phyloP scores from a whole-genome alignment of 2,113 vertebrate species.

The Spilogale gracilis region DNA sequence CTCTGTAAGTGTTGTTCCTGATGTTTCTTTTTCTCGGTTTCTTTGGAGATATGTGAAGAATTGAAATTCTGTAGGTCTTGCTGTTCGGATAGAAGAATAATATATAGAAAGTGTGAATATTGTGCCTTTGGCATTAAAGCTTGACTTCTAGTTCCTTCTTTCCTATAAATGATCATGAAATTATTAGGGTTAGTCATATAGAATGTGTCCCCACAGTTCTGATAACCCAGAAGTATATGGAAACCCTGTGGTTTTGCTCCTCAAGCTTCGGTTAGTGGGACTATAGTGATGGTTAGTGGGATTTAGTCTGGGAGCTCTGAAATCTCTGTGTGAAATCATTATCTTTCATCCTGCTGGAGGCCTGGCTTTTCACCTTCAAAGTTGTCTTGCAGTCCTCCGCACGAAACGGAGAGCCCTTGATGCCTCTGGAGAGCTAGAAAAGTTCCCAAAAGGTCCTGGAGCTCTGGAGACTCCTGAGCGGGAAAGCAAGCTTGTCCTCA shows the following conservation, averaged over 20 bases:
- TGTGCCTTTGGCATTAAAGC: background rate
- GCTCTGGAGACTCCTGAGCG: background rate
- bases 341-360: background rate
- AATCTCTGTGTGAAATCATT: background rate
- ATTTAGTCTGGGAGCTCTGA: background rate
- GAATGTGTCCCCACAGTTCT: background rate
- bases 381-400: background rate
- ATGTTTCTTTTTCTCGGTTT: background rate
- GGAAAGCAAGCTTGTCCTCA: background rate
- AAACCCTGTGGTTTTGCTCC: background rate
- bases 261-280: background rate
- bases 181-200: background rate
- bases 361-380: constrained; percentile 45
- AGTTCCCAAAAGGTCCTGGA: background rate
- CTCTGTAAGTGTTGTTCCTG: background rate
- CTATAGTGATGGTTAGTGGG: background rate
- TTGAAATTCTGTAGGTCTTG: background rate
- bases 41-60: background rate
- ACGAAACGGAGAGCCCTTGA: background rate
- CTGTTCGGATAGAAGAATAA: background rate
- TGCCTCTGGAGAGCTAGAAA: background rate
- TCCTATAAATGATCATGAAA: background rate
- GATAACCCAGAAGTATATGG: background rate
- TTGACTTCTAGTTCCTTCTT: background rate
- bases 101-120: background rate